Base-by-base conservation (phyloP, 2,113 vertebrate species). In the Python bivittatus region DNA sequence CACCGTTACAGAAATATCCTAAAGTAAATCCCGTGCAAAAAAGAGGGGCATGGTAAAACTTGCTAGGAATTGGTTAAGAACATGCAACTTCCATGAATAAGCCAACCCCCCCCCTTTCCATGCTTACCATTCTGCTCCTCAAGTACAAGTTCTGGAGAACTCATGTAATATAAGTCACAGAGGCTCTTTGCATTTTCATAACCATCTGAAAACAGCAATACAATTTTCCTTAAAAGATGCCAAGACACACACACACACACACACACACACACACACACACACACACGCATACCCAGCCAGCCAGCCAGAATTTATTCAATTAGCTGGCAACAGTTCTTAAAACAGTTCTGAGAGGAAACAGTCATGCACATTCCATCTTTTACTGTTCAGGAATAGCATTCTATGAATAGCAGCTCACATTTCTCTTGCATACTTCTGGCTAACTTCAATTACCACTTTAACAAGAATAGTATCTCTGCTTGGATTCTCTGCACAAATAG, bases 111-210 rank as follows among this genome's bases (percentile, higher is more conserved):
- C 29, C 15, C 88, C 2, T 53, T 89, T 89, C 44, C 53, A 84
- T 38, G 93, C 97, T 98, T 98, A 99, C 99, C 98, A 44, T 98
- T 99, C 93, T 98, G 94, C 97, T 99, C 98, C 95, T 99, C 98
- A 95, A 99, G 97, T 54, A 98, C 90, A 93, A 99, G 97, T 96
- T 99, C 99, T 22, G 99, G 99, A 91, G 98, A 99, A 97, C 98
- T 99, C 98, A 99, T 98, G 95, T 99, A 99, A 97, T 99, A 99
- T 5, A 99, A 98, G 94, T 99, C 99, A 97, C 99, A 99, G 53
- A 99, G 98, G 61, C 97, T 98, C 93, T 98, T 98, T 52, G 99
- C 99, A 94, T 98, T 99, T 97, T 99, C 99, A 94, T 99, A 99
- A 54, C 99, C 99, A 97, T 99, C 99, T 99, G 86, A 92, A 53